Conservation (phyloP, 1,140 invertebrate species). For the Chionoecetes opilio region DNA sequence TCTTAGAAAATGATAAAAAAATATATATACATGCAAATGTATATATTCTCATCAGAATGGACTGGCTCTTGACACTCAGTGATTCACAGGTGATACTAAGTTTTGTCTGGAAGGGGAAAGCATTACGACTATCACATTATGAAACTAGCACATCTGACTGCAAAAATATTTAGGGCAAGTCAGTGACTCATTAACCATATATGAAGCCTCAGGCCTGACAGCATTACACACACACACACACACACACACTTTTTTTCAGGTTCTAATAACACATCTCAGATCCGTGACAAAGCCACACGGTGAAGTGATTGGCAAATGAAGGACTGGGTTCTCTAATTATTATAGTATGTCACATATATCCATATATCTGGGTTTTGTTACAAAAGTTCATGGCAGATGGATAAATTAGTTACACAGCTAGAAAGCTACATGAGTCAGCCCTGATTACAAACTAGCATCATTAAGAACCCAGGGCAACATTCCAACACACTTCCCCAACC, state of each 20-base stretch:
- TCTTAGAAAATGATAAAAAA: background rate
- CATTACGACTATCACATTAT: constrained; percentile 79
- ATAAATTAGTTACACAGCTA: constrained; percentile 4
- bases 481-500: background rate
- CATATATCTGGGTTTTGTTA: background rate
- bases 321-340: background rate
- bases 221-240: background rate
- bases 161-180: constrained; percentile 76
- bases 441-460: background rate
- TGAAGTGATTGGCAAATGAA: background rate
- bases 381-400: background rate
- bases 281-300: background rate
- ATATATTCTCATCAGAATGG: background rate
- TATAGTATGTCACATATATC: background rate
- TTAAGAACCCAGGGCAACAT: constrained; percentile 18
- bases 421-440: background rate
- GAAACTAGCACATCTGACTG: constrained; percentile 80
- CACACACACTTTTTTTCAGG: constrained; percentile 14
- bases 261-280: constrained; percentile 13
- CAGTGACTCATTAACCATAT: constrained; percentile 68
- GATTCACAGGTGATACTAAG: constrained; percentile 56
- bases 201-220: constrained; percentile 61
- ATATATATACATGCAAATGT: background rate
- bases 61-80: constrained; percentile 54
- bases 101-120: constrained; percentile 74